These are phyloP conservation scores for Eurystomus gularis DNA, from an alignment of 2,113 vertebrate genomes.

Conservation along the genomic window DNA sequence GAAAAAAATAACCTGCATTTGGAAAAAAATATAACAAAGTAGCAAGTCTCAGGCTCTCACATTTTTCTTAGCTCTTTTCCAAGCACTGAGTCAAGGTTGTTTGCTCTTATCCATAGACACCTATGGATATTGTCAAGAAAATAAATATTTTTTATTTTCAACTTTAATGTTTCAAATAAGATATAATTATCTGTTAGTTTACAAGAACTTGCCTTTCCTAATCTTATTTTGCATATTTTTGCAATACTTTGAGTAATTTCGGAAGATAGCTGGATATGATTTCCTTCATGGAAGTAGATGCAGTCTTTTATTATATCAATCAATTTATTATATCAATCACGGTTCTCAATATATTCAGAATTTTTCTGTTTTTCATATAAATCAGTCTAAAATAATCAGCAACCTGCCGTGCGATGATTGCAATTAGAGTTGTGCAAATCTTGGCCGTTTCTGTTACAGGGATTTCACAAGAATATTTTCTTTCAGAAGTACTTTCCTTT, in stretches of 20 bases:
- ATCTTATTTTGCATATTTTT: conserved; percentile 5
- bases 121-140: not conserved
- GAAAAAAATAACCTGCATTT: not conserved
- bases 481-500: conserved; percentile 12
- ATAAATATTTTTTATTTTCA: too few relatives aligned
- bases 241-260: not conserved
- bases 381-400: conserved; percentile 56
- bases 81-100: not conserved
- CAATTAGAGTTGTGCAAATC: conserved; percentile 55
- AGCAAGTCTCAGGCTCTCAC: not conserved
- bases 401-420: conserved; percentile 33
- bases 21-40: not conserved
- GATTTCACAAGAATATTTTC: conserved; percentile 1
- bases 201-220: not conserved
- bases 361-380: conserved; percentile 50
- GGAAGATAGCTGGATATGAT: not conserved
- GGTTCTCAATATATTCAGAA: not conserved
- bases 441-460: conserved; percentile 2
- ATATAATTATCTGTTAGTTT: not conserved
- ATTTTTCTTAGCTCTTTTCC: not conserved
- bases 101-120: not conserved
- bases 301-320: conserved; percentile 32
- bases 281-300: conserved; percentile 23
- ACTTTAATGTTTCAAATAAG: not conserved
- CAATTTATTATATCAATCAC: conserved; percentile 50